Conservation (phyloP, 2,113 vertebrate genomes). For the Toxotes chatareus region DNA sequence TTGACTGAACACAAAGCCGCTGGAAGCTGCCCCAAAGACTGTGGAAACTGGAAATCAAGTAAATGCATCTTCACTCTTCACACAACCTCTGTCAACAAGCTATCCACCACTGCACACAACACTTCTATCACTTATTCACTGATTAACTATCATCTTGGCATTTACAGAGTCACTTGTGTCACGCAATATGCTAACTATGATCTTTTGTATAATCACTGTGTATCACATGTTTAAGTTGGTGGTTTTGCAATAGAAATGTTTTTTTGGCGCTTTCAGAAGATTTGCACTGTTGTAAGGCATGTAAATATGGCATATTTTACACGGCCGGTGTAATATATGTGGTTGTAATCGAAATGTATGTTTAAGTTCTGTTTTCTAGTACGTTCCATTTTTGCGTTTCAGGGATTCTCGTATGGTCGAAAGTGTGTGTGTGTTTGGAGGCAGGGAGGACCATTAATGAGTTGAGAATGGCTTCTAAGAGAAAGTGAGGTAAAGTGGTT, state of each 20-base stretch:
- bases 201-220: constrained; percentile 60
- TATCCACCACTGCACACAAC: constrained; percentile 23
- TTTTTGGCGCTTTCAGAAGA: constrained; percentile 51
- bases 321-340: constrained; percentile 40
- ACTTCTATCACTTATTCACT: constrained; percentile 27
- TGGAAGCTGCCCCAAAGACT: constrained; percentile 48
- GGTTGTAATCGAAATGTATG: constrained; percentile 60
- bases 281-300: constrained; percentile 70
- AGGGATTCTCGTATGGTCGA: constrained; percentile 74
- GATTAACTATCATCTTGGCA: constrained; percentile 31
- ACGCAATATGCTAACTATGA: constrained; percentile 38
- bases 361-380: constrained; percentile 52
- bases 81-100: constrained; percentile 38
- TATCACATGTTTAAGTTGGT: constrained; percentile 54
- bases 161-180: constrained; percentile 35
- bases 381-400: constrained; percentile 72
- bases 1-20: constrained; percentile 37
- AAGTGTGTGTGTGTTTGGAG: constrained; percentile 39
- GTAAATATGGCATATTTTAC: constrained; percentile 74
- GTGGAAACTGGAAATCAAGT: constrained; percentile 14
- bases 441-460: constrained; percentile 29
- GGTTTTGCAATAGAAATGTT: constrained; percentile 55
- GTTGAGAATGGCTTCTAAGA: constrained; percentile 22
- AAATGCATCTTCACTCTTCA: constrained; percentile 14
- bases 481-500: not conserved